Percentiles rank a stretch among this genome's conserved stretches.
Conservation (phyloP, 2,888 invertebrate genomes). For the Drosophila picticornis region DNA sequence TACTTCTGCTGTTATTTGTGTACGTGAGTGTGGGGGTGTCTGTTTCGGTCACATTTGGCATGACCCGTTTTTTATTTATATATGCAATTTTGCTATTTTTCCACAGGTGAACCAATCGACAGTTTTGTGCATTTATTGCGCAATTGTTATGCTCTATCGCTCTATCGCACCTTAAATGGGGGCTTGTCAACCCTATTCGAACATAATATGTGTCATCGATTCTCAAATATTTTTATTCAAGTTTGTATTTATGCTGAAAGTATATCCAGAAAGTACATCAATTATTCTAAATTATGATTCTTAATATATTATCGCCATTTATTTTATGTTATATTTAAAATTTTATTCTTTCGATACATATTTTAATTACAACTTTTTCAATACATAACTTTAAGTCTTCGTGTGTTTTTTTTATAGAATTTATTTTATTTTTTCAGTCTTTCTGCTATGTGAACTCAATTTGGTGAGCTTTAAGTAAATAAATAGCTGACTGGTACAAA, state of each 20-base stretch:
- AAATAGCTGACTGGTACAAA: background rate
- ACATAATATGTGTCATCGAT: background rate
- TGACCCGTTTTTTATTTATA: conserved; percentile 65
- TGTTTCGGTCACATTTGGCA: conserved; percentile 51
- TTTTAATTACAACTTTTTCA: background rate
- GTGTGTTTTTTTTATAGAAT: background rate
- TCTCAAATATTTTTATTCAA: background rate
- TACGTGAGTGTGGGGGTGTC: conserved; percentile 1
- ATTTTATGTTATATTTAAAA: background rate
- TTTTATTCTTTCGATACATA: background rate
- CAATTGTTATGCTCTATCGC: conserved; percentile 15
- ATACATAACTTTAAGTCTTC: background rate
- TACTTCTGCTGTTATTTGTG: background rate
- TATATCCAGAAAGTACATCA: background rate
- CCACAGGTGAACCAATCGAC: conserved; percentile 57
- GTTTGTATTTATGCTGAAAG: background rate
- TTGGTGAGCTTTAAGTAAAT: background rate
- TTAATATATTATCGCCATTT: too few species aligned
- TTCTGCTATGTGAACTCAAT: background rate
- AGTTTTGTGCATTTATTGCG: conserved; percentile 51
- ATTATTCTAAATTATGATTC: too few species aligned
- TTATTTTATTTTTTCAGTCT: background rate
- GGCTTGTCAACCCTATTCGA: background rate
- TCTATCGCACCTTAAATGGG: background rate
- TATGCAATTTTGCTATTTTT: conserved; percentile 63